phyloP scores from a whole-genome alignment of 2,888 invertebrate genomes.

The Callinectes sapidus region DNA sequence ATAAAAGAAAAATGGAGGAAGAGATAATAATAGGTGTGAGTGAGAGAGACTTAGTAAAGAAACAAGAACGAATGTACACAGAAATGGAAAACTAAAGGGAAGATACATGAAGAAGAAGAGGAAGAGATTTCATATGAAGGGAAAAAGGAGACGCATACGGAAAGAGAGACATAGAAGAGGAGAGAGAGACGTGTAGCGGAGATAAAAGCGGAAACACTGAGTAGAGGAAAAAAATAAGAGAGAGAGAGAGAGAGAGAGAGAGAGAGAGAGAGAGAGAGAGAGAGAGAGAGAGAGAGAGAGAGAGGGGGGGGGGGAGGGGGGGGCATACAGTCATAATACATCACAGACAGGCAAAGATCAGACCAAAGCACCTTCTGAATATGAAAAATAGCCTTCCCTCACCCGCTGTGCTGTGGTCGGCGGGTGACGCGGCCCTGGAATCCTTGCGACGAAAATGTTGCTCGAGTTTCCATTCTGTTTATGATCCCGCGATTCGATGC shows the following conservation, averaged over 20 bases:
- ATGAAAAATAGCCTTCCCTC: background rate
- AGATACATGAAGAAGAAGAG: background rate
- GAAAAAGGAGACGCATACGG: background rate
- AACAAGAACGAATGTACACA: background rate
- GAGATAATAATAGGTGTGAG: background rate
- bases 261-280: background rate
- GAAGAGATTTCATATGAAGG: background rate
- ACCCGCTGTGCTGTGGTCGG: background rate
- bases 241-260: background rate
- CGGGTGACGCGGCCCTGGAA: background rate
- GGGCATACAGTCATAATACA: background rate
- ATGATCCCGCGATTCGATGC: slow-evolving; percentile 22
- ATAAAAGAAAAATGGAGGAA: too few relatives aligned
- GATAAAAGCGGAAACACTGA: too few relatives aligned
- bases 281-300: background rate
- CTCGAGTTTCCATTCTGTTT: slow-evolving; percentile 8
- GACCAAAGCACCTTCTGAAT: background rate
- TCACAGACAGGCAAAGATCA: background rate
- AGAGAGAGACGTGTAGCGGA: background rate
- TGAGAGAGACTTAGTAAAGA: background rate
- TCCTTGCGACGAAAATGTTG: slow-evolving; percentile 8
- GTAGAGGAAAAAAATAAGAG: background rate
- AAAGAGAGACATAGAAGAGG: background rate
- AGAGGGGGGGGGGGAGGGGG: background rate
- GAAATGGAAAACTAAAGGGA: background rate